Conservation (phyloP, 2,888 invertebrate genomes). For the Crematogaster levior region DNA sequence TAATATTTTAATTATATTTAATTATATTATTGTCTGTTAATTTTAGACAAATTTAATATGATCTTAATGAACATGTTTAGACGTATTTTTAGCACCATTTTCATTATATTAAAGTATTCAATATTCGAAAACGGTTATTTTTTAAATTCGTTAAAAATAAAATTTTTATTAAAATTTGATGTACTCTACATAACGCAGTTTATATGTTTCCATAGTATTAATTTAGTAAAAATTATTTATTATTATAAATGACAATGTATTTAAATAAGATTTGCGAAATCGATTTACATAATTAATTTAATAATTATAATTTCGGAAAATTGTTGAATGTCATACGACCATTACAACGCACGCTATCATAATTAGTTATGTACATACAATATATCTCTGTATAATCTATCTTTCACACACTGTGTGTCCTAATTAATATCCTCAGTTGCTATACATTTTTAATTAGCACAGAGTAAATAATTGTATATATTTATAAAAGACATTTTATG, state of each 20-base stretch:
- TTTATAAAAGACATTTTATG: constrained; percentile 1
- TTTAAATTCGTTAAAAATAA: neutral
- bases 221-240: neutral
- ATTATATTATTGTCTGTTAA: neutral
- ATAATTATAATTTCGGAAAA: too few species aligned
- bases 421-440: neutral
- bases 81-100: neutral
- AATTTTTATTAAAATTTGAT: constrained; percentile 8
- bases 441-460: constrained; percentile 13
- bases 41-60: neutral
- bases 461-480: neutral
- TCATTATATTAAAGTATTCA: neutral
- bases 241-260: neutral
- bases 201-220: neutral
- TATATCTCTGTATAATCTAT: too few species aligned
- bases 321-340: neutral
- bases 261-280: neutral
- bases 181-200: neutral
- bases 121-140: neutral
- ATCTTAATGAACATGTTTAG: neutral
- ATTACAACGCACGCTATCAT: neutral
- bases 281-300: neutral
- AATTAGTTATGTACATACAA: constrained; percentile 11
- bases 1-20: too few species aligned
- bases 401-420: too few species aligned